Evolutionary conservation across 2,797 vertebrate species (phyloP), one percentile per base, ranked within the genome.

Genomic region (Atherinosoma microstoma): DNA sequence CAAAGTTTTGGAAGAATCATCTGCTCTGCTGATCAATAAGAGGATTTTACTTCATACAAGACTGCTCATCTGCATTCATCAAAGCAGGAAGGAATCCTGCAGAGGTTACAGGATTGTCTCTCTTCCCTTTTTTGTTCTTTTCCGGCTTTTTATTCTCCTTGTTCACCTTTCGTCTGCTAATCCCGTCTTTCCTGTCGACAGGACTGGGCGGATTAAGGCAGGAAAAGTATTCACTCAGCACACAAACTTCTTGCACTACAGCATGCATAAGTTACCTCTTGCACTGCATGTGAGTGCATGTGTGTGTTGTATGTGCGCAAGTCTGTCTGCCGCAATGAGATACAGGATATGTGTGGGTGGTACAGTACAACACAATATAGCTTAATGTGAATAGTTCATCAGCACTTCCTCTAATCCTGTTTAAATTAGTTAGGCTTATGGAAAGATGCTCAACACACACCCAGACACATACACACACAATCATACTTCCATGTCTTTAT

Each of bases 121-220:
- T 78, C 80, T 87, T 35, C 8, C 34, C 54, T 36, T 64, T 81
- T 47, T 84, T 88, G 79, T 84, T 87, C 76, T 76, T 83, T 85
- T 81, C 70, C 67, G 32, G 79, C 66, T 65, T 75, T 82, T 72
- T 82, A 83, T 85, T 80, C 79, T 92, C 74, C 85, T 53, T 89
- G 86, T 91, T 93, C 88, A 86, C 88, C 90, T 92, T 93, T 87
- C 16, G n/a, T 49, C 53, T 58, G 70, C 40, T 58, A 72, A 72
- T 72, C 60, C 53, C 6, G 32, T 58, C 53, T 64, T 72, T 72
- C 32, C 64, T 58, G 70, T 22, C 18, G 45, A 58, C 38, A 72
- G 40, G 12, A 92, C 88, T 58, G 73, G 82, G 78, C 27, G 84
- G 93, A 93, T 94, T 92, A 93, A 70, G 89, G 83, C 76, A 61